Evolutionary conservation across 2,113 vertebrate species (phyloP), one percentile per base, ranked within the genome.

Genomic region (Stegostoma tigrinum): DNA sequence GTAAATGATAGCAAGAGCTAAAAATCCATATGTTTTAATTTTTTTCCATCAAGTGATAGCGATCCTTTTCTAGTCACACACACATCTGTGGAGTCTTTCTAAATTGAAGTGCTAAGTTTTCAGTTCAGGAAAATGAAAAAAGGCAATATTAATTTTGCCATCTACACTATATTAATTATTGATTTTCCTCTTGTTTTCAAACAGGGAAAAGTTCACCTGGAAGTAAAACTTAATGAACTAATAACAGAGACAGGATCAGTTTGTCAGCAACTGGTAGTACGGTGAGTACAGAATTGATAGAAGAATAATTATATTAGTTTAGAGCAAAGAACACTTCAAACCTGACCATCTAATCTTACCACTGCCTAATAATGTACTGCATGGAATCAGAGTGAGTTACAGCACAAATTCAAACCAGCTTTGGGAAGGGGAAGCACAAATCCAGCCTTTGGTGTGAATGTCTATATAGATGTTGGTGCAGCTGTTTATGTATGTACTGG

Each of bases 151-250:
- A 38, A 66, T 93, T 66, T n/a, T 93, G 34, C 66, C 89, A 2
- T 15, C 34, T 95, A 5, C 15, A 75, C 94, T 48, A 14, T 21
- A 75, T 70, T 95, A 75, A 95, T 52, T 90, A 34, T 52, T 27
- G 52, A 52, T 48, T 68, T 19, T 7, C 14, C 30, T 68, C 68
- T 23, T 95, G 12, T 72, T 93, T 95, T 70, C 67, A 72, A 72
- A 80, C 97, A 99, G 99, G 99, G 99, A 95, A 99, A 99, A 97
- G 99, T 99, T 98, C 99, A 99, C 96, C 98, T 99, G 96, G 99
- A 99, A 97, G 98, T 99, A 98, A 98, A 98, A 96, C 96, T 99
- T 97, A 99, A 99, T 96, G 99, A 99, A 97, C 97, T 99, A 97
- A 99, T 99, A 97, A 99, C 99, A 96, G 99, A 99, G 96, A 99